Percentiles rank a stretch among this genome's conserved stretches.
Conservation (phyloP, 2,113 vertebrate species). For the Calidris pygmaea region DNA sequence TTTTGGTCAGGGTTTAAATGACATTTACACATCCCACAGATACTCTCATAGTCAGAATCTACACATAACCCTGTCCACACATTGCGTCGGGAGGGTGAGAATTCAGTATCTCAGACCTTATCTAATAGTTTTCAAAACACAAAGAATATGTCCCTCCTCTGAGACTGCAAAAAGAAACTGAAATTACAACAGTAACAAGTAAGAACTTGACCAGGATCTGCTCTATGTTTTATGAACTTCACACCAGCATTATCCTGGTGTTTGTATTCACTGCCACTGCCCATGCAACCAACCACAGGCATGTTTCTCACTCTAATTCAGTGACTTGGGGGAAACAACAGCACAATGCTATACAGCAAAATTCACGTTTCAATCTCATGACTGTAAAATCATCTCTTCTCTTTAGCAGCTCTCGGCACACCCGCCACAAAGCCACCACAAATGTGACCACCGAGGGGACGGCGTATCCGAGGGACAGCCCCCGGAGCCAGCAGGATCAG, state of each 20-base stretch:
- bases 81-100: too few relatives aligned
- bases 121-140: neutral
- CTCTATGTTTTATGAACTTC: neutral
- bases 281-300: neutral
- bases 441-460: accelerated
- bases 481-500: neutral
- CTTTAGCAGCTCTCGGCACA: neutral
- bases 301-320: neutral
- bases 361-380: neutral
- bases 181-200: neutral
- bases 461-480: neutral
- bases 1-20: neutral
- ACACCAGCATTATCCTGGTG: accelerated
- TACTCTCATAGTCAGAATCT: neutral
- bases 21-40: neutral
- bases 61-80: neutral
- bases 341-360: neutral
- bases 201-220: neutral
- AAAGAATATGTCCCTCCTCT: neutral
- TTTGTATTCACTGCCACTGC: neutral
- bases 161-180: neutral
- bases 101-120: neutral
- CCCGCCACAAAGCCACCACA: neutral
- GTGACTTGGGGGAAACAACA: neutral
- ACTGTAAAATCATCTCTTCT: neutral